Evolutionary conservation across 2,113 vertebrate species (phyloP).

Genomic region (Galbula dea): DNA sequence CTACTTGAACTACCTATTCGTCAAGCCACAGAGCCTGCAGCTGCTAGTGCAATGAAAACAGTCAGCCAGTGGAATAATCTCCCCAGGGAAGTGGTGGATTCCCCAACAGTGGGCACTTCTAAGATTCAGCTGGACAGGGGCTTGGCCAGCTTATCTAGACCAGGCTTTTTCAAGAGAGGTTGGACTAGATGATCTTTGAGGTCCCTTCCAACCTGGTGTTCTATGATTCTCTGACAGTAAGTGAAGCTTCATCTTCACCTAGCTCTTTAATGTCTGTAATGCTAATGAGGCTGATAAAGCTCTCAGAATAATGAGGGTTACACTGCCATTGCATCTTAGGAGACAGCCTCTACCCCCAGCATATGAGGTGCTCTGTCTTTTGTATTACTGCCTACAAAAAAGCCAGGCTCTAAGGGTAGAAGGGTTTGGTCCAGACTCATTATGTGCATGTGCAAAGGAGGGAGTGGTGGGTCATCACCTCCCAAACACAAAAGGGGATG

Average conservation of each 20-base stretch:
- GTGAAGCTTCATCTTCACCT: neutral
- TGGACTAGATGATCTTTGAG: neutral
- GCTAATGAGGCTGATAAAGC: neutral
- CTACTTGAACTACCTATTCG: neutral
- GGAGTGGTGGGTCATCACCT: neutral
- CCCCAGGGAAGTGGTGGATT: neutral
- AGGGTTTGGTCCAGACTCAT: neutral
- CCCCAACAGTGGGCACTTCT: neutral
- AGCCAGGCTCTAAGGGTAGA: neutral
- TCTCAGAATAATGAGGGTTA: neutral
- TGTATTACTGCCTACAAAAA: neutral
- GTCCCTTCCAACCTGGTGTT: neutral
- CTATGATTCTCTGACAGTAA: neutral
- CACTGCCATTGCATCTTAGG: neutral
- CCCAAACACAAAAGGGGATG: neutral
- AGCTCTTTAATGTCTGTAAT: neutral
- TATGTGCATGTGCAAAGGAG: neutral
- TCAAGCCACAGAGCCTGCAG: neutral
- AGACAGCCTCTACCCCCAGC: neutral
- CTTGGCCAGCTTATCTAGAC: neutral
- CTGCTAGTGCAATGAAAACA: neutral
- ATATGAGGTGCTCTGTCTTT: neutral
- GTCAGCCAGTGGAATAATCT: neutral
- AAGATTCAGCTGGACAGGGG: neutral
- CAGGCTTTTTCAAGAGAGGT: neutral